phyloP scores from a whole-genome alignment of 2,888 invertebrate species.

The Hesperia comma region DNA sequence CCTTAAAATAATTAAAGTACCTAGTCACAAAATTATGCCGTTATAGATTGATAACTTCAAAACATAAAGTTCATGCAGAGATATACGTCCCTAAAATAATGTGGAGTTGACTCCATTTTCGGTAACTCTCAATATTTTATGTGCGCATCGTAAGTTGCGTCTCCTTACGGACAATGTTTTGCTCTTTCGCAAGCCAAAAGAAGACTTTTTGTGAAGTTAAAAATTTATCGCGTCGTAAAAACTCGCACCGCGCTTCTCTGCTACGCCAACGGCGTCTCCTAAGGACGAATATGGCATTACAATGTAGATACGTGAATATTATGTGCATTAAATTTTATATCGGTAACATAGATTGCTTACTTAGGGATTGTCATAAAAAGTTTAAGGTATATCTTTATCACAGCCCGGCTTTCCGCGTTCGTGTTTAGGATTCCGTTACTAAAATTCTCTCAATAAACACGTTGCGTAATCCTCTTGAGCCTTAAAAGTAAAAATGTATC shows the following conservation, averaged over 20 bases:
- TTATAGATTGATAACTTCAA: neutral
- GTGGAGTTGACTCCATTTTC: constrained; percentile 19
- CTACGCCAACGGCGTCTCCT: constrained; percentile 56
- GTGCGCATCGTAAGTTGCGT: constrained; percentile 23
- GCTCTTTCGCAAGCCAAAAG: constrained; percentile 59
- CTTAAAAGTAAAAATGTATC: no score
- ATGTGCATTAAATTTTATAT: constrained; percentile 47
- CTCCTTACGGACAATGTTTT: constrained; percentile 52
- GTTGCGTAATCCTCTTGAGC: no score
- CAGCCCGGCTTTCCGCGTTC: neutral
- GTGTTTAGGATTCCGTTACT: neutral
- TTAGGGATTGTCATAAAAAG: constrained; percentile 41
- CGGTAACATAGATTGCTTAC: constrained; percentile 39
- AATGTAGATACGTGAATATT: constrained; percentile 57
- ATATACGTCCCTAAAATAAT: constrained; percentile 7
- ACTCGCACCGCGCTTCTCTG: constrained; percentile 63
- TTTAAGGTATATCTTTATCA: constrained; percentile 14
- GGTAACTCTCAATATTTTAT: constrained; percentile 11
- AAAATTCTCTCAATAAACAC: no score
- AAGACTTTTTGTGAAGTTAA: constrained; percentile 72
- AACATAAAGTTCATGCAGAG: constrained; percentile 2
- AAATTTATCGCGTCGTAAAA: constrained; percentile 79
- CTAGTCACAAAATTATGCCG: neutral
- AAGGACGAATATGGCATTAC: constrained; percentile 66
- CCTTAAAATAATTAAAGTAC: neutral